Base-by-base conservation (phyloP, 2,113 vertebrate species). In the Erinaceus europaeus region DNA sequence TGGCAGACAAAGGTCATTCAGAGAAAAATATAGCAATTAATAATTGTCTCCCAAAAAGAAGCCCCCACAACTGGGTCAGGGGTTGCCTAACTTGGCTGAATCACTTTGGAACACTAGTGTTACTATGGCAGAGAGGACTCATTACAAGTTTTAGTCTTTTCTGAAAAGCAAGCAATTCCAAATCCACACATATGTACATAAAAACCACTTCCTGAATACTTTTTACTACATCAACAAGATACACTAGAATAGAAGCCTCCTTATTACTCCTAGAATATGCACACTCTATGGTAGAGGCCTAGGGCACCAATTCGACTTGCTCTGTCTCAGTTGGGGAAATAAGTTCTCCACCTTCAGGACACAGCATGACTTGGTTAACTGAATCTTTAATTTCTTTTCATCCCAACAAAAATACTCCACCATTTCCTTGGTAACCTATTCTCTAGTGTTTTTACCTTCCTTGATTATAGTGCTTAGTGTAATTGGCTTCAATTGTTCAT, bases 401-500 rank as follows among this genome's bases (percentile, higher is more conserved):
- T 78, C 57, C 36, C 72, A 77, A 59, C 20, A 61, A 68, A 68
- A 69, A 80, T 29, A 76, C 38, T n/a, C 72, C 32, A 40, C 36
- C 57, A 73, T 93, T 81, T 61, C 75, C 86, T 74, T 65, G 64
- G 79, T 72, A 92, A 91, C 55, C 25, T 81, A 55, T 36, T 88
- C 44, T 90, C 55, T 18, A 79, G 27, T 52, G 61, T 80, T 76
- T 72, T 67, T 76, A 90, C 55, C 76, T 76, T 55, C 32, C 76
- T 90, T 91, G 76, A 90, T 81, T 80, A 81, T 20, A 65, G 57
- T 79, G 67, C 73, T 93, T 93, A 81, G 92, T 81, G 53, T 81
- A 94, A 95, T 82, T 86, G 59, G 52, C 42, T 89, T 91, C 82
- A 92, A 80, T 88, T 73, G 27, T 53, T 86, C 68, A 64, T 78